phyloP scores from a whole-genome alignment of 1,140 invertebrate species.

The Prorops nasuta region DNA sequence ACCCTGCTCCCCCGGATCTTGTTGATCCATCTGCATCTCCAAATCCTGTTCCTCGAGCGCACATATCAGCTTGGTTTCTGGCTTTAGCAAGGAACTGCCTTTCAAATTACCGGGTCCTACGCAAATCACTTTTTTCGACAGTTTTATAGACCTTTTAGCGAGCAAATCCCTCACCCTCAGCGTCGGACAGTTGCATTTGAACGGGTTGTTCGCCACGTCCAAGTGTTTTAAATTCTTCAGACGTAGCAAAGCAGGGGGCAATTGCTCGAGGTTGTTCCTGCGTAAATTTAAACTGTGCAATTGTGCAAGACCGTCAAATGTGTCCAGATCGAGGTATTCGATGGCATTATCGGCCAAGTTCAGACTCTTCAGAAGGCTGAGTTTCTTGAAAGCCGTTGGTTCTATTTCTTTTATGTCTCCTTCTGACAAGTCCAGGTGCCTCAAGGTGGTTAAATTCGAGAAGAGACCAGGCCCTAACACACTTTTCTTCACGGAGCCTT shows the following conservation, averaged over 20 bases:
- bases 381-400: conserved; percentile 27
- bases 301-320: conserved; percentile 36
- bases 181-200: conserved; percentile 60
- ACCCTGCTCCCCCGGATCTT: conserved; percentile 16
- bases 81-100: conserved; percentile 28
- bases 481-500: conserved; percentile 8
- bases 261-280: conserved; percentile 32
- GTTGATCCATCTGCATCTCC: conserved; percentile 48
- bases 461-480: conserved; percentile 26
- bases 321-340: conserved; percentile 26
- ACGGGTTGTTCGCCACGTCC: conserved; percentile 65
- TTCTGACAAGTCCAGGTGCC: conserved; percentile 39
- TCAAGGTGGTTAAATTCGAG: conserved; percentile 32
- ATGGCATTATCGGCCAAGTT: conserved; percentile 43
- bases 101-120: conserved; percentile 31
- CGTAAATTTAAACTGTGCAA: conserved; percentile 36
- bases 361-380: conserved; percentile 33
- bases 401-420: conserved; percentile 36
- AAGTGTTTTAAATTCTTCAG: conserved; percentile 63
- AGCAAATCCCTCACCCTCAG: conserved; percentile 38
- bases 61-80: conserved; percentile 31
- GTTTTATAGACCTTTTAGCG: conserved; percentile 27
- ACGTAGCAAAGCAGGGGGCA: conserved; percentile 42
- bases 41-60: conserved; percentile 38
- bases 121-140: conserved; percentile 39